Conservation (phyloP, 2,888 invertebrate genomes). For the Nineta flava region DNA sequence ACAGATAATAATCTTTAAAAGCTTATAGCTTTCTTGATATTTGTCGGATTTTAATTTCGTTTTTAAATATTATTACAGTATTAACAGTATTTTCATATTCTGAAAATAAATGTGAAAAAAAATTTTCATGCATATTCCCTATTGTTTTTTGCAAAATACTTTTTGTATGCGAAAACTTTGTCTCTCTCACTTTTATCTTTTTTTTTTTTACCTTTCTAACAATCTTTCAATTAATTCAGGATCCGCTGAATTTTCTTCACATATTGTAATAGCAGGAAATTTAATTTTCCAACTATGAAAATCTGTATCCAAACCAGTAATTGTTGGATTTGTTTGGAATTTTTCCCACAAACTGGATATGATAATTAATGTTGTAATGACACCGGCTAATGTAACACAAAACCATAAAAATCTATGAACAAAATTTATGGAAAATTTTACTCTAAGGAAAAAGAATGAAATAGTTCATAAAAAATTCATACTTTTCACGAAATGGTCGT, state of each 20-base stretch:
- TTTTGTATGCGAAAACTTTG: too few species aligned
- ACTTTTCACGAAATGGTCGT: slow-evolving; percentile 65
- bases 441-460: neutral
- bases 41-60: too few species aligned
- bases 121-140: too few species aligned
- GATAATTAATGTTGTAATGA: slow-evolving; percentile 54
- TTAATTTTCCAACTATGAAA: slow-evolving; percentile 67
- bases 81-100: too few species aligned
- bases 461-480: slow-evolving; percentile 2
- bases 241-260: slow-evolving; percentile 27
- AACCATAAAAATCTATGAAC: slow-evolving; percentile 64
- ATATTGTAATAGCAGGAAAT: slow-evolving; percentile 57
- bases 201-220: neutral
- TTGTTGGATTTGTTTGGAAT: slow-evolving; percentile 70
- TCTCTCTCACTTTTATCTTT: too few species aligned
- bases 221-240: neutral
- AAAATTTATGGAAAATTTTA: neutral
- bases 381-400: slow-evolving; percentile 44
- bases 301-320: slow-evolving; percentile 65
- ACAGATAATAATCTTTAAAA: too few species aligned
- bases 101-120: too few species aligned
- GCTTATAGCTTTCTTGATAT: too few species aligned
- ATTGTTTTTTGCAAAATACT: too few species aligned
- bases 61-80: too few species aligned
- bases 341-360: slow-evolving; percentile 67